Evolutionary conservation across 37 sponge, comb jelly and placozoan species (phyloP), one percentile per base, ranked within the genome.

Genomic region (Beroe ovata): DNA sequence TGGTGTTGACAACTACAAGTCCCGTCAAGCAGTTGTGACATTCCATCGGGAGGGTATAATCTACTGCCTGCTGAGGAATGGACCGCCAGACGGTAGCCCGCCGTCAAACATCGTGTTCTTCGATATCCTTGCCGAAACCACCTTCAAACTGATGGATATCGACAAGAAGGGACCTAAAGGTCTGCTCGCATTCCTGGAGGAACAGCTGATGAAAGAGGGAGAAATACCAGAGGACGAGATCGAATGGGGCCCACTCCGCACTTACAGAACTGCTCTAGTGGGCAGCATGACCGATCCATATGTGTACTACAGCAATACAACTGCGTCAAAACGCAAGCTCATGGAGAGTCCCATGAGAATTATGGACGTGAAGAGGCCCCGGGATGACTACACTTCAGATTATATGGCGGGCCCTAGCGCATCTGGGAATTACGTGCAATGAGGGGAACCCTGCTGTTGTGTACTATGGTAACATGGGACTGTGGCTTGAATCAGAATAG

Each of bases 121-220:
- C 4, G 92, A 93, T 19, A 64, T 97, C 4, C 64, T 97, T 8
- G 60, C 92, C 3, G 97, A 95, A 90, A 95, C 95, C 71, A 90
- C 92, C 37, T 90, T 91, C 72, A 94, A 93, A 14, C 92, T 97
- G n/a, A 64, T 97, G 39, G 93, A 92, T 32, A 92, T 93, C 0
- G 97, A 97, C 88, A 91, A 93, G 88, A 71, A 64, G 59, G 94
- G 96, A 18, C 89, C 91, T 32, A 92, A 90, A 29, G 97, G 95
- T 60, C 90, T 95, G 89, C 64, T 71, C 29, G 41, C 41, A 29
- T 64, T 90, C 60, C 60, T 90, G 18, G 90, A 77, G 84, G 84
- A 77, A 35, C 84, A 77, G 84, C 54, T 77, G 0, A 77, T 77
- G 84, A 77, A 42, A 29, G 84, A 77, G 23, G 84, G 84, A 40